These are phyloP conservation scores for Parochlus steinenii DNA, from an alignment of 2,888 invertebrate genomes.

Conservation along the genomic window DNA sequence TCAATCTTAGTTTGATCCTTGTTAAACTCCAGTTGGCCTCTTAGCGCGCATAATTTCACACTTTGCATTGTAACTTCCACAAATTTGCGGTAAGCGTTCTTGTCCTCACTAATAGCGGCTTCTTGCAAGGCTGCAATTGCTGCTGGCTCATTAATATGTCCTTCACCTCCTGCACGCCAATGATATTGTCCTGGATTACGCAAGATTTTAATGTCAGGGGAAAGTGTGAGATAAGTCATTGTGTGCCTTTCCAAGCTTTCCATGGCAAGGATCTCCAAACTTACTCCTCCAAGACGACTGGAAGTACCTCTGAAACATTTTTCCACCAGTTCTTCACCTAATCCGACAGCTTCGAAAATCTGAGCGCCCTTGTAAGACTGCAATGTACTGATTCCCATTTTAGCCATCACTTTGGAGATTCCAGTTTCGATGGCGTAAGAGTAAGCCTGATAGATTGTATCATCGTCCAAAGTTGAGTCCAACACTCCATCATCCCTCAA, in stretches of 20 bases:
- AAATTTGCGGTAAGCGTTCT: conserved; percentile 67
- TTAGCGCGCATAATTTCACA: conserved; percentile 67
- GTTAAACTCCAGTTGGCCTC: conserved; percentile 84
- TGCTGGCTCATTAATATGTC: conserved; percentile 91
- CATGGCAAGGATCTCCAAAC: conserved; percentile 68
- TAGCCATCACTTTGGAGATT: conserved; percentile 90
- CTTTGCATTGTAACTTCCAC: conserved; percentile 77
- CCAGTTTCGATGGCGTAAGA: conserved; percentile 83
- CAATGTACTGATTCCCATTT: conserved; percentile 98
- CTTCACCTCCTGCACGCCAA: conserved; percentile 94
- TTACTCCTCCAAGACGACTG: conserved; percentile 70
- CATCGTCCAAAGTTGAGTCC: conserved; percentile 57
- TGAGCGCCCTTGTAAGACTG: conserved; percentile 99
- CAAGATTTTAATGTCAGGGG: conserved; percentile 44
- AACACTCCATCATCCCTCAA: conserved; percentile 76
- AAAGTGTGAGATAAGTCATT: conserved; percentile 44
- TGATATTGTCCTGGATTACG: conserved; percentile 90
- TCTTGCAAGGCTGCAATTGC: conserved; percentile 61
- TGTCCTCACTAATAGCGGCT: conserved; percentile 66
- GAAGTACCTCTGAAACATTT: conserved; percentile 76
- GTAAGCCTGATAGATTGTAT: conserved; percentile 71
- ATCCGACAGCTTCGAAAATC: conserved; percentile 96
- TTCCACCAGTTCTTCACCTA: conserved; percentile 81
- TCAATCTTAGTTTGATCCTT: conserved; percentile 63
- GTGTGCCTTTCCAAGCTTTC: conserved; percentile 73